Conservation (phyloP, 1,140 invertebrate genomes). For the Leptoteleia sp. region DNA sequence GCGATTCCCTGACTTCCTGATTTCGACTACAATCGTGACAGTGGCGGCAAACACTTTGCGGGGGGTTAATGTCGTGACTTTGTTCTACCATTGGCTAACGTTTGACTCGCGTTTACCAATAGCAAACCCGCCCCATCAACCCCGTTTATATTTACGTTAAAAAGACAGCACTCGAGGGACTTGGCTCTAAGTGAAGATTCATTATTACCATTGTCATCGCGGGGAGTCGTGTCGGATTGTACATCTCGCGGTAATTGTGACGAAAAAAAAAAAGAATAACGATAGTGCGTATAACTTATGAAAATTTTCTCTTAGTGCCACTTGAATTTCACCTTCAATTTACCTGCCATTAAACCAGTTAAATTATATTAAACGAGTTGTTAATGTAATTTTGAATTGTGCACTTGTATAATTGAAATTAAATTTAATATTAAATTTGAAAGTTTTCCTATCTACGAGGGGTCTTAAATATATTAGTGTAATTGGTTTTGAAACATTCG, state of each 20-base stretch:
- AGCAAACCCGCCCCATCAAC: slow-evolving; percentile 70
- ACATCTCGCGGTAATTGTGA: neutral
- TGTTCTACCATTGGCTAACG: slow-evolving; percentile 72
- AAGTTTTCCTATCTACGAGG: too few relatives aligned
- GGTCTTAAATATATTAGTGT: too few relatives aligned
- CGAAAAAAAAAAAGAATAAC: too few relatives aligned
- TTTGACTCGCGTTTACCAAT: slow-evolving; percentile 73
- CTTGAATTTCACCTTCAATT: too few relatives aligned
- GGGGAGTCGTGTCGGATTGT: slow-evolving; percentile 71
- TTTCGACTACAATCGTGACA: slow-evolving; percentile 76
- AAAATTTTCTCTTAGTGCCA: neutral
- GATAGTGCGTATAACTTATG: too few relatives aligned
- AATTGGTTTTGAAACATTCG: too few relatives aligned
- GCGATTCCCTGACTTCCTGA: slow-evolving; percentile 72
- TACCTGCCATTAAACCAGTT: too few relatives aligned
- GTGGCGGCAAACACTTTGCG: slow-evolving; percentile 68
- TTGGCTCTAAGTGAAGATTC: slow-evolving; percentile 73
- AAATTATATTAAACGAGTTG: too few relatives aligned
- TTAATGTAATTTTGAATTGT: too few relatives aligned
- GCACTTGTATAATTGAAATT: too few relatives aligned
- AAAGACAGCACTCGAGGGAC: slow-evolving; percentile 52
- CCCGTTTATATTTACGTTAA: slow-evolving; percentile 70
- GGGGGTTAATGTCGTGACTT: slow-evolving; percentile 64
- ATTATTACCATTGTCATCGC: slow-evolving; percentile 75
- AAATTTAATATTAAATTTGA: too few relatives aligned